These are phyloP conservation scores for Rhagonycha lutea DNA, from an alignment of 2,888 invertebrate species.

Conservation along the genomic window DNA sequence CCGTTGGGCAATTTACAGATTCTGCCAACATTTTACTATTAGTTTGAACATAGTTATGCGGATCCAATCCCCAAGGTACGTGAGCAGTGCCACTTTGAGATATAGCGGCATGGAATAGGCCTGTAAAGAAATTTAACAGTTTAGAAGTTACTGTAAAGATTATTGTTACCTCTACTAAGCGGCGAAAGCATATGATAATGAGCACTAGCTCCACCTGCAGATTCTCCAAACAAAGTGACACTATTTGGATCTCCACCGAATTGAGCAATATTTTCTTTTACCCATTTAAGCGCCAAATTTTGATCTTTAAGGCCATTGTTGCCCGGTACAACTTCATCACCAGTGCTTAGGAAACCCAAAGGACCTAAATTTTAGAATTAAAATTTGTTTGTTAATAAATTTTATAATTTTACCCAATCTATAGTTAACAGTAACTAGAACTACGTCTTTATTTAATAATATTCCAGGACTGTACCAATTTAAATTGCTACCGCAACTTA, in stretches of 20 bases:
- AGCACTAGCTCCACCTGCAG: constrained; percentile 54
- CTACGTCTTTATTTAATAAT: constrained; percentile 70
- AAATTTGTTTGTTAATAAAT: not conserved
- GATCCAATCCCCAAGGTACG: constrained; percentile 46
- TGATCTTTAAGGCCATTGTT: constrained; percentile 56
- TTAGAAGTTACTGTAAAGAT: not conserved
- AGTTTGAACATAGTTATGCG: constrained; percentile 61
- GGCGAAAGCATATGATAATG: constrained; percentile 55
- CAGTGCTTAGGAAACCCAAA: constrained; percentile 49
- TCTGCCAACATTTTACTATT: constrained; percentile 66
- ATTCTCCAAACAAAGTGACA: constrained; percentile 54
- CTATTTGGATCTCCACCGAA: constrained; percentile 53
- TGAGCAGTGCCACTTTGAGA: constrained; percentile 75
- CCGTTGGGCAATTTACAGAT: constrained; percentile 65
- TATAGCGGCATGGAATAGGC: constrained; percentile 72
- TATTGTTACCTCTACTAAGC: constrained; percentile 45
- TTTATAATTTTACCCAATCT: constrained; percentile 30
- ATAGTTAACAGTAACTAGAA: constrained; percentile 57
- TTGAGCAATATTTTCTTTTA: constrained; percentile 48
- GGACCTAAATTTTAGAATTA: constrained; percentile 44
- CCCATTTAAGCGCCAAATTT: constrained; percentile 51
- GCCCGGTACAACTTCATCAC: constrained; percentile 51
- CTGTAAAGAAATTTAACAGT: constrained; percentile 50
- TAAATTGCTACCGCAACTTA: constrained; percentile 72
- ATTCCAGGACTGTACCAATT: constrained; percentile 72